Base-by-base conservation (phyloP, 2,888 invertebrate genomes). In the Drosophila prostipennis region DNA sequence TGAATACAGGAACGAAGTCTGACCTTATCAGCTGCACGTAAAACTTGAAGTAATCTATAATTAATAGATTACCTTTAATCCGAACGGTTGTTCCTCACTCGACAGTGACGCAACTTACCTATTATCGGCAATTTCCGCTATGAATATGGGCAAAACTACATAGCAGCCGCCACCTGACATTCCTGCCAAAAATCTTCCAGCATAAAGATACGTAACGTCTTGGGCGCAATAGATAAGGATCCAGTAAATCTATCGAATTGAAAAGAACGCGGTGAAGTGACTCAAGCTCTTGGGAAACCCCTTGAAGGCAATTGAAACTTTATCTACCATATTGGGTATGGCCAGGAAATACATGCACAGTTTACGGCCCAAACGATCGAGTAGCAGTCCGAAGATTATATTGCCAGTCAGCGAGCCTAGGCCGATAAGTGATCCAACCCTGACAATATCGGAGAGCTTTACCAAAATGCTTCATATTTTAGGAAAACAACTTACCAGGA, bases 101-200 rank as follows among this genome's bases (percentile, higher is more conserved):
- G n/a, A 23, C 10, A 7, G 43, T 40, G n/a, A 23, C 16, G 23
- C 6, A 4, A 80, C 86, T 82, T 69, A 91, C 91, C 76, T 76
- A 26, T 78, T 78, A 55, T 90, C 87, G 6, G 90, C 80, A 32
- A 91, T 91, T 78, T 91, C 91, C 10, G 89, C 78, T 8, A 91
- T 76, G 45, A 80, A 91, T 53, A 91, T 76, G 19, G 91, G 90
- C 13, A 90, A 61, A 1, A 79, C 74, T 3, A 90, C 76, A 55
- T 87, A 91, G 6, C 81, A 60, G 11, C 89, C 91, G 16, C 91
- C 91, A 3, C 91, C 90, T 4, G 89, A 76, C 1, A 89, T 53
- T 29, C 91, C 91, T 2, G 78, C 81, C 8, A 90, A 55, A 36
- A 83, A 74, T 5, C 91, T 79, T 2, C 89, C 91, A 3, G 80